Evolutionary conservation across 2,888 invertebrate genomes (phyloP).

Genomic region (Ganaspis brasiliensis): DNA sequence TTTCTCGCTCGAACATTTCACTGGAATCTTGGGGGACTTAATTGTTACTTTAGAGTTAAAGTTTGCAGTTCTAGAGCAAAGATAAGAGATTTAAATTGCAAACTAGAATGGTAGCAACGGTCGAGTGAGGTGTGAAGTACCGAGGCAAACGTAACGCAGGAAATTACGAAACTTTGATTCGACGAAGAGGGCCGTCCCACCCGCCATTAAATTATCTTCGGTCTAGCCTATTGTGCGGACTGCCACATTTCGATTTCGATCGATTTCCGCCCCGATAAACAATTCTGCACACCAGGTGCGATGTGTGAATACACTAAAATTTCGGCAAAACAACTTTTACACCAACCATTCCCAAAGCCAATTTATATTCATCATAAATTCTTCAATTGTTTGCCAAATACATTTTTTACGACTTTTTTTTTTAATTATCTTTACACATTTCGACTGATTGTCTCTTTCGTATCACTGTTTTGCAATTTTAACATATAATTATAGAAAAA

Average conservation of each 20-base stretch:
- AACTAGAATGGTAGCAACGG: constrained; percentile 10
- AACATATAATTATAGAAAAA: no score
- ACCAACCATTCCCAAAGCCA: background rate
- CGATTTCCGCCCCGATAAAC: constrained; percentile 52
- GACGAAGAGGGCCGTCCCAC: constrained; percentile 48
- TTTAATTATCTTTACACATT: background rate
- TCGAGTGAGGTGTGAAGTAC: constrained; percentile 17
- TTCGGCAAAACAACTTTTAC: constrained; percentile 10
- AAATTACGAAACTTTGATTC: constrained; percentile 68
- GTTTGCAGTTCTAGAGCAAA: constrained; percentile 15
- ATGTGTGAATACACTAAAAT: background rate
- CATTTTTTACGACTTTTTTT: background rate
- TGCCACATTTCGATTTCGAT: constrained; percentile 54
- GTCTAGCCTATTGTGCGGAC: constrained; percentile 46
- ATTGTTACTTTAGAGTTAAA: constrained; percentile 10
- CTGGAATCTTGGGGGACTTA: background rate
- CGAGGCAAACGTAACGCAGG: constrained; percentile 61
- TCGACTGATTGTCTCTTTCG: background rate
- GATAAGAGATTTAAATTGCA: constrained; percentile 31
- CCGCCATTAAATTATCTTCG: constrained; percentile 52
- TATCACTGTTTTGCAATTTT: no score
- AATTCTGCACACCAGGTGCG: constrained; percentile 42
- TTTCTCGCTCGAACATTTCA: background rate
- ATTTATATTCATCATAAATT: constrained; percentile 6
- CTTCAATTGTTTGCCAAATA: background rate